Evolutionary conservation across 2,113 vertebrate genomes (phyloP).

Genomic region (Lophius piscatorius): DNA sequence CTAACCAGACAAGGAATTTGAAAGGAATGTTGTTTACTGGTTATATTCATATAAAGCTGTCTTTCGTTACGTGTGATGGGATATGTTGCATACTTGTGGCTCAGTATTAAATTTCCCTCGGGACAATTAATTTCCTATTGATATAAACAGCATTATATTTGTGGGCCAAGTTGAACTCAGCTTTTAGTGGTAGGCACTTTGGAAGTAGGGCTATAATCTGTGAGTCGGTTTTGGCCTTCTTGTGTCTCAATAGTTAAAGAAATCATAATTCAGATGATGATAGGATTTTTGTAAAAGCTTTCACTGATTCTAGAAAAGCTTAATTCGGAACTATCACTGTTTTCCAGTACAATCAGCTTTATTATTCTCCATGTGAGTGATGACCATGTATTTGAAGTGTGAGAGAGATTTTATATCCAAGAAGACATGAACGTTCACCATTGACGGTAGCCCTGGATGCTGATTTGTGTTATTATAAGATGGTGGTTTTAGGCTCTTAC

Average conservation of each 20-base stretch:
- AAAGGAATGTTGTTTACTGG: conserved; percentile 49
- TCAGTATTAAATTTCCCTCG: conserved; percentile 40
- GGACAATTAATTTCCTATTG: conserved; percentile 21
- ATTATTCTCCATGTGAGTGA: too few relatives aligned
- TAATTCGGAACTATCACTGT: conserved; percentile 13
- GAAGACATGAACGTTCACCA: not conserved
- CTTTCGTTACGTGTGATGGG: conserved; percentile 23
- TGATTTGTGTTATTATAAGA: conserved; percentile 5
- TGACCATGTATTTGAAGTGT: too few relatives aligned
- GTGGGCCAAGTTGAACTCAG: conserved; percentile 3
- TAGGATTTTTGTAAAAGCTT: conserved; percentile 30
- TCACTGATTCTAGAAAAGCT: conserved; percentile 21
- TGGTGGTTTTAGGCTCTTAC: conserved; percentile 2
- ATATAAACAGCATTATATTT: conserved; percentile 21
- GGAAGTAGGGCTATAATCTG: conserved; percentile 15
- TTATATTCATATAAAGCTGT: conserved; percentile 23
- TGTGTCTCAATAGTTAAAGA: too few relatives aligned
- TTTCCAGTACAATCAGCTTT: too few relatives aligned
- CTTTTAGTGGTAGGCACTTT: conserved; percentile 4
- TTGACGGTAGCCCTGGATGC: not conserved
- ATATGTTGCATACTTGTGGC: conserved; percentile 21
- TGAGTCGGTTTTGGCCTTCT: conserved; percentile 3
- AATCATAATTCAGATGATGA: too few relatives aligned
- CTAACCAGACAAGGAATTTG: conserved; percentile 17
- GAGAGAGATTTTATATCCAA: not conserved